These are phyloP conservation scores for Hecatera dysodea DNA, from an alignment of 2,888 invertebrate genomes.

Conservation along the genomic window DNA sequence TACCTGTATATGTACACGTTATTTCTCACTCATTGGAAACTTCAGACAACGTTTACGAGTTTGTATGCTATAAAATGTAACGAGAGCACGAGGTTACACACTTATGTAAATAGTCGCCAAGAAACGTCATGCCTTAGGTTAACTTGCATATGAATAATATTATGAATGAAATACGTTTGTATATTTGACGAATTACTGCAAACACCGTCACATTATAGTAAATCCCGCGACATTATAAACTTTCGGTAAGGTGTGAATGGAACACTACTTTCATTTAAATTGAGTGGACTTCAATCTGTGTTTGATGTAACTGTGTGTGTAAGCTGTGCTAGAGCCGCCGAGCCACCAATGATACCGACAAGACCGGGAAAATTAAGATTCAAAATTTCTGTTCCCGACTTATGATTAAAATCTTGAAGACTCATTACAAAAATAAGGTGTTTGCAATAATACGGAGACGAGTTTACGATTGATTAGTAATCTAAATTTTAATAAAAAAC, in stretches of 20 bases:
- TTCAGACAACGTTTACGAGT: neutral
- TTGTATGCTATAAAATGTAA: neutral
- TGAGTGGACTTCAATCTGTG: neutral
- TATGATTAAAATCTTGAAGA: neutral
- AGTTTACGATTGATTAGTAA: constrained; percentile 24
- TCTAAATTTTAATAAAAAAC: constrained; percentile 26
- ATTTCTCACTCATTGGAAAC: neutral
- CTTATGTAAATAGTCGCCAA: neutral
- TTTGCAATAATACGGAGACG: neutral
- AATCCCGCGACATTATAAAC: neutral
- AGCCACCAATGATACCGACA: neutral
- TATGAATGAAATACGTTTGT: constrained; percentile 7
- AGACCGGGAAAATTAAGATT: neutral
- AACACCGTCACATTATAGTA: constrained; percentile 25
- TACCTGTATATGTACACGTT: neutral
- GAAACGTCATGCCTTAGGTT: neutral
- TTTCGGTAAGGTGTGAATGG: neutral
- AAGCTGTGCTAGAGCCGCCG: neutral
- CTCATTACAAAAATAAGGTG: neutral
- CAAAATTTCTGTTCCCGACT: neutral
- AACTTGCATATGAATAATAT: neutral
- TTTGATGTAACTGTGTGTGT: no score
- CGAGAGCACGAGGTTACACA: constrained; percentile 4
- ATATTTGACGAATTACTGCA: neutral
- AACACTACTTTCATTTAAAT: neutral